These are phyloP conservation scores for Eublepharis macularius DNA, from an alignment of 2,113 vertebrate species.

Conservation along the genomic window DNA sequence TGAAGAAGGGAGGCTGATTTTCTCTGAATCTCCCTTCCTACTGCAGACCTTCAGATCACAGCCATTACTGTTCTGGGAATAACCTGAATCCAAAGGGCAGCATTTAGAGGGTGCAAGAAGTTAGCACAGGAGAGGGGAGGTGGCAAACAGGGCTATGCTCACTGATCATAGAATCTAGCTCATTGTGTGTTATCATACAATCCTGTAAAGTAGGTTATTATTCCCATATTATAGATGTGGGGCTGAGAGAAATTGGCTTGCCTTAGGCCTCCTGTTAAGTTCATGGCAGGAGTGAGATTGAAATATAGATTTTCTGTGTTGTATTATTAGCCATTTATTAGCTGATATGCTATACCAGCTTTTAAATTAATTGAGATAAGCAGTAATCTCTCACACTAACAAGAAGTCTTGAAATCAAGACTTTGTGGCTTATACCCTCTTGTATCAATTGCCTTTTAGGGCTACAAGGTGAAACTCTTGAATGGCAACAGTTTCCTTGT, in stretches of 20 bases:
- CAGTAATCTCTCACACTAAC: not conserved
- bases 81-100: too few relatives aligned
- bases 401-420: not conserved
- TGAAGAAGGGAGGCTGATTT: not conserved
- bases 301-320: not conserved
- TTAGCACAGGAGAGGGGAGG: too few relatives aligned
- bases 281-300: not conserved
- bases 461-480: not conserved
- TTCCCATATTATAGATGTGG: not conserved
- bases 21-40: too few relatives aligned
- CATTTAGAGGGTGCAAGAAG: not conserved
- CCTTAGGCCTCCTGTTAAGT: not conserved
- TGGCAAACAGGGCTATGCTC: too few relatives aligned
- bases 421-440: not conserved
- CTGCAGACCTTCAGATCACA: too few relatives aligned
- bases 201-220: not conserved
- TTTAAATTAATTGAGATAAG: not conserved
- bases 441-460: fast-evolving
- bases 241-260: not conserved
- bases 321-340: not conserved
- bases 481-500: not conserved
- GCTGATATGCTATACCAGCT: not conserved
- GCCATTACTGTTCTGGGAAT: not conserved
- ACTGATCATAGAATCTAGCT: too few relatives aligned
- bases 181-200: not conserved